These are phyloP conservation scores for Anticlea derivata DNA, from an alignment of 2,888 invertebrate genomes.

Conservation along the genomic window DNA sequence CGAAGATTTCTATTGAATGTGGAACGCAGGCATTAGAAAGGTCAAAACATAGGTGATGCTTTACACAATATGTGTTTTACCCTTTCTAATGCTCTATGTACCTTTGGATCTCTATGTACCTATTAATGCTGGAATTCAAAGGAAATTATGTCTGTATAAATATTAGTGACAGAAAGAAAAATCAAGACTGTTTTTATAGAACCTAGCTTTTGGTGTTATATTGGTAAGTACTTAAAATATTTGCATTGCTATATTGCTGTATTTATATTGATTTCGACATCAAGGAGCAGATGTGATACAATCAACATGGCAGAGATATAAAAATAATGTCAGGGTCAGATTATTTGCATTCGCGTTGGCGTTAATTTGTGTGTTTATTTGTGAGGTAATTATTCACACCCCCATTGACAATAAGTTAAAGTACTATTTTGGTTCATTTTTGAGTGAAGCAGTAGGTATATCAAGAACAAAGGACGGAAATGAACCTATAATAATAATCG, in stretches of 20 bases:
- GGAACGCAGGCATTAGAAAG: slow-evolving; percentile 15
- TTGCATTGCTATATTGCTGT: not conserved
- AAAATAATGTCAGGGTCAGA: slow-evolving; percentile 70
- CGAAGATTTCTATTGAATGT: slow-evolving; percentile 24
- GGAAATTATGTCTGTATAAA: not conserved
- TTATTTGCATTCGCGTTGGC: slow-evolving; percentile 59
- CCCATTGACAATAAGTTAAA: slow-evolving; percentile 32
- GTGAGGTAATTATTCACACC: slow-evolving; percentile 40
- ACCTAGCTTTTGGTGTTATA: too few species aligned
- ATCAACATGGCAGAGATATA: slow-evolving; percentile 22
- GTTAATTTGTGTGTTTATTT: slow-evolving; percentile 49
- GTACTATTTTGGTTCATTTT: slow-evolving; percentile 3
- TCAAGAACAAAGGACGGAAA: slow-evolving; percentile 13
- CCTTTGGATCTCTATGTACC: too few species aligned
- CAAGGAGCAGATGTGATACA: not conserved
- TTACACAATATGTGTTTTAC: slow-evolving; percentile 7
- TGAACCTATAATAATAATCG: slow-evolving; percentile 6
- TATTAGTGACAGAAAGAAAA: too few species aligned
- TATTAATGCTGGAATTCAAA: too few species aligned
- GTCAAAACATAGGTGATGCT: slow-evolving; percentile 18
- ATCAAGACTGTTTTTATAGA: too few species aligned
- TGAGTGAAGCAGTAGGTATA: not conserved
- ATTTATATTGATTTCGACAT: too few species aligned
- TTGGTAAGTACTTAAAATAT: not conserved
- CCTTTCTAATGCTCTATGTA: slow-evolving; percentile 9